Evolutionary conservation across 2,888 invertebrate genomes (phyloP).

Genomic region (Petrophora chlorosata): DNA sequence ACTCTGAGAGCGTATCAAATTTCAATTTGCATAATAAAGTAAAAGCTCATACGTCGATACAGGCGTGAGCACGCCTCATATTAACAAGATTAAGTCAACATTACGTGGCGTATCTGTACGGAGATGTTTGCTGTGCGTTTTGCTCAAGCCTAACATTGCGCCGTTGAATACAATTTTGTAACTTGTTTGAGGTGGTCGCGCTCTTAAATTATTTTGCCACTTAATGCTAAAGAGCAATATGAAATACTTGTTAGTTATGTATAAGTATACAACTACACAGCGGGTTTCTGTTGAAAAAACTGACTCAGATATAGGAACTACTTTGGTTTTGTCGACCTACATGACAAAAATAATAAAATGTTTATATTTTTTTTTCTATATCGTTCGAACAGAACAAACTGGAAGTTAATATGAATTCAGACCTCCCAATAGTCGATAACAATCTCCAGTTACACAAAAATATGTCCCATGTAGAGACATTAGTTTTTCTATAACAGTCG

Average conservation of each 20-base stretch:
- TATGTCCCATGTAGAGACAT: too few species aligned
- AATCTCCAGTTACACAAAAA: too few species aligned
- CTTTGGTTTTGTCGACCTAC: too few species aligned
- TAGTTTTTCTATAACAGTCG: not conserved
- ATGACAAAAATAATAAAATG: too few species aligned
- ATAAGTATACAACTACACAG: not conserved
- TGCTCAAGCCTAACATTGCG: slow-evolving; percentile 13
- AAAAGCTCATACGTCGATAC: slow-evolving; percentile 68
- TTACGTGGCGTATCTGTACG: slow-evolving; percentile 65
- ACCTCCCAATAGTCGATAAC: too few species aligned
- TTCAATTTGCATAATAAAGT: slow-evolving; percentile 72
- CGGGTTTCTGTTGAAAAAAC: too few species aligned
- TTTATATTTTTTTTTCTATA: too few species aligned
- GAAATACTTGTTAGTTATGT: not conserved
- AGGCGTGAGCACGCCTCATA: slow-evolving; percentile 58
- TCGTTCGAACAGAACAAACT: too few species aligned
- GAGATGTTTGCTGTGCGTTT: slow-evolving; percentile 49
- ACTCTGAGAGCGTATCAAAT: slow-evolving; percentile 66
- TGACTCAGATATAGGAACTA: too few species aligned
- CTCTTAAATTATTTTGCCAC: slow-evolving; percentile 16
- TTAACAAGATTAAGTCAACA: slow-evolving; percentile 71
- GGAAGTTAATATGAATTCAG: too few species aligned
- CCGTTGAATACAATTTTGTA: slow-evolving; percentile 18
- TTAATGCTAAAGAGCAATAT: slow-evolving; percentile 7
- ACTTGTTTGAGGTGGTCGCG: slow-evolving; percentile 15